These are phyloP conservation scores for Reinhardtius hippoglossoides DNA, from an alignment of 2,113 vertebrate species.

Conservation along the genomic window DNA sequence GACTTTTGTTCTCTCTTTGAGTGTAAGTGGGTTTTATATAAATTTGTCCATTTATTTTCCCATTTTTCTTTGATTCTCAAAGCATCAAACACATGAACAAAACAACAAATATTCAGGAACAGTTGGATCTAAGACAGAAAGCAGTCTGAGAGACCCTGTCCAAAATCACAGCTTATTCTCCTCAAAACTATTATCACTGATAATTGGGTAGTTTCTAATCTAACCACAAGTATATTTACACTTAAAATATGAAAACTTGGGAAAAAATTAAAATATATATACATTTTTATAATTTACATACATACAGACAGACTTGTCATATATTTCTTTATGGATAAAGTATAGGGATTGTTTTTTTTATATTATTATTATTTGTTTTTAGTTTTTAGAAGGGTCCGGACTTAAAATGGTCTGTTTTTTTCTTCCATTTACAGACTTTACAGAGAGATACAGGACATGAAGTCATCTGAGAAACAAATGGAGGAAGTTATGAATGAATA, in stretches of 20 bases:
- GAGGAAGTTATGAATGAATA: conserved; percentile 56
- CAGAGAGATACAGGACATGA: conserved; percentile 16
- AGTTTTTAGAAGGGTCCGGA: background rate
- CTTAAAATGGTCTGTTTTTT: background rate
- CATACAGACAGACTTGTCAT: too few species aligned
- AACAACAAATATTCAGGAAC: background rate
- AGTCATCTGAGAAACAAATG: conserved; percentile 53
- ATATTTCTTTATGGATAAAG: too few species aligned
- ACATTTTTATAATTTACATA: too few species aligned
- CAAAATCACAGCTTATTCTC: background rate
- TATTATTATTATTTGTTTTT: background rate
- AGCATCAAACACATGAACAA: too few species aligned
- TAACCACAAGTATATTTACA: conserved; percentile 6
- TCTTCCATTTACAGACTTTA: background rate
- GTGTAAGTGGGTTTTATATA: background rate
- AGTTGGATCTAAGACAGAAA: background rate
- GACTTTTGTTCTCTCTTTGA: background rate
- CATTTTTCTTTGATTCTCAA: too few species aligned
- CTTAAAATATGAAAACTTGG: background rate
- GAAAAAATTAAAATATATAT: too few species aligned
- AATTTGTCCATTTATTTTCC: background rate
- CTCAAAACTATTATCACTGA: background rate
- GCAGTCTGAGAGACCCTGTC: background rate
- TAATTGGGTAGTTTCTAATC: conserved; percentile 6
- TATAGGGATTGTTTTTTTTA: background rate